Base-by-base conservation (phyloP, 1,140 invertebrate genomes). In the Drosophila murphyi region DNA sequence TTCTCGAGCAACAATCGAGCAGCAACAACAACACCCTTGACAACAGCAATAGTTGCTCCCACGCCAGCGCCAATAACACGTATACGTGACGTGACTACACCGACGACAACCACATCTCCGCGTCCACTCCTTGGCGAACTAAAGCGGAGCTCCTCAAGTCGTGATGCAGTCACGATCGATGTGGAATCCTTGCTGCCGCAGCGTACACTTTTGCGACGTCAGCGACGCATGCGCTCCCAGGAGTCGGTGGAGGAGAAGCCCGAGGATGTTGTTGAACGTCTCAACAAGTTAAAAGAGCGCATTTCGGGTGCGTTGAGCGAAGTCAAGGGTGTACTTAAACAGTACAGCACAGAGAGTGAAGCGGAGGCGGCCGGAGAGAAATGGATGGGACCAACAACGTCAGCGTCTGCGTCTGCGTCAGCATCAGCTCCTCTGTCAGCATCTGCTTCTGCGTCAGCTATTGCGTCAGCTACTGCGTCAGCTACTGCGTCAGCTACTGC, bases 261-360 rank as follows among this genome's bases (percentile, higher is more conserved):
- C 0, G 83, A 92, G 50, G 91, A 92, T 82, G 83, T 91, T 0
- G 82, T 92, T 1, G 89, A 88, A 37, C 72, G 90, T 1, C 51
- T 92, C 2, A 92, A 92, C 59, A 90, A 86, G 20, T 72, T 92
- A 0, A 88, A 90, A 29, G 91, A 83, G 2, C 85, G 91, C 29
- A 92, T 92, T 28, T 79, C 91, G 1, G 91, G 80, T 0, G 83
- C 91, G 0, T 62, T 92, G 0, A 91, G 75, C 31, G 91, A 92
- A 51, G 91, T 92, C 0, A 92, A 92, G 45, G 78, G 71, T 1
- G 91, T 92, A 5, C 67, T 92, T 0, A 91, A 91, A 51, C 86
- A 92, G 45, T 91, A 92, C 50, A 92, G 91, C 60, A 89, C 86
- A 2, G 91, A 92, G 34, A 78, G 76, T 10, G 82, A 88, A 35